Evolutionary conservation across 2,797 vertebrate species (phyloP).

Genomic region (Perodicticus potto): DNA sequence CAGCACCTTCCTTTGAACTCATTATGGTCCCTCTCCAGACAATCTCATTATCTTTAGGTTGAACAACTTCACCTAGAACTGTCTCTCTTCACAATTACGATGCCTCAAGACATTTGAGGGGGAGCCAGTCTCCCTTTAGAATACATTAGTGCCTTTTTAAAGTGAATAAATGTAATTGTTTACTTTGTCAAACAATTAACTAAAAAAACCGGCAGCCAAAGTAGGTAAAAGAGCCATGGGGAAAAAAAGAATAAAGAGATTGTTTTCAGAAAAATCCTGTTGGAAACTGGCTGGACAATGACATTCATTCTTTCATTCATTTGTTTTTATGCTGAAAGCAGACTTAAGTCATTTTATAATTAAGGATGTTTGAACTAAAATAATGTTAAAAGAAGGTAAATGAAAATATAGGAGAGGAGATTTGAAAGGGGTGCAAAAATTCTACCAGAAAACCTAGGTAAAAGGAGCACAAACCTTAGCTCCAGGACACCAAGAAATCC

Average conservation of each 20-base stretch:
- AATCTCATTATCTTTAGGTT: neutral
- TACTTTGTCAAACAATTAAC: slow-evolving; percentile 20
- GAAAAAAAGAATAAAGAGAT: neutral
- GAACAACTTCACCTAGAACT: neutral
- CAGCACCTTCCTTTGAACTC: neutral
- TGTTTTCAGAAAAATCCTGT: neutral
- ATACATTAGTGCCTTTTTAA: slow-evolving; percentile 3
- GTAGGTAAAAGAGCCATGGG: neutral
- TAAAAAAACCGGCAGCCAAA: neutral
- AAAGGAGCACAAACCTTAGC: neutral
- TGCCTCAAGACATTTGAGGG: neutral
- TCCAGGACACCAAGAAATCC: neutral
- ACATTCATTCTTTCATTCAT: neutral
- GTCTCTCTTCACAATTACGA: neutral
- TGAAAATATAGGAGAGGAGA: neutral
- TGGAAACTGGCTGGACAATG: slow-evolving; percentile 36
- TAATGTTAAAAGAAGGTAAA: neutral
- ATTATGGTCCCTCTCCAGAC: neutral
- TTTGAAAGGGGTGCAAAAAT: neutral
- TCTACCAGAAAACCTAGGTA: neutral
- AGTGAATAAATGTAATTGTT: slow-evolving; percentile 43
- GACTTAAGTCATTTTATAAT: neutral
- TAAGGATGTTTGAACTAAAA: neutral
- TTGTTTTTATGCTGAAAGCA: neutral
- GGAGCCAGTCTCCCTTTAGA: slow-evolving; percentile 15